Evolutionary conservation across 2,113 vertebrate genomes (phyloP).

Genomic region (Fukomys damarensis): DNA sequence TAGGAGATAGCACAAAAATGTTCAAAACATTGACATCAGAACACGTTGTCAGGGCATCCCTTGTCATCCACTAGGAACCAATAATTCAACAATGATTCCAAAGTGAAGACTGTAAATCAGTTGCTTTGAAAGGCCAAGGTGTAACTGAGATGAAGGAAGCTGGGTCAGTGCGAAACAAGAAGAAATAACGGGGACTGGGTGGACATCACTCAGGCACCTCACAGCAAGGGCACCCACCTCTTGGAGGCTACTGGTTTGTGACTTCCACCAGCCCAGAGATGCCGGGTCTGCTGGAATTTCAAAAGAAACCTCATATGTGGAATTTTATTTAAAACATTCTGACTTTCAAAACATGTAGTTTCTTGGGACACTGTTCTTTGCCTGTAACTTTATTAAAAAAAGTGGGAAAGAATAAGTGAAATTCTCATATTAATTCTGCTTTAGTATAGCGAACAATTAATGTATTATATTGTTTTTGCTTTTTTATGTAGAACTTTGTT

Average conservation of each 20-base stretch:
- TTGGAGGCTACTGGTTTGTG: neutral
- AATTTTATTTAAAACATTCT: neutral
- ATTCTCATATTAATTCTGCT: neutral
- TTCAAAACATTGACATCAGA: neutral
- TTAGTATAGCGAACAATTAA: neutral
- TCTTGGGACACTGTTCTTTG: neutral
- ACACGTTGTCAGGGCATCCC: neutral
- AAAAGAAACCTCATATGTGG: neutral
- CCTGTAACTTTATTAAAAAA: neutral
- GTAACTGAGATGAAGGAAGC: neutral
- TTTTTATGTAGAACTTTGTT: neutral
- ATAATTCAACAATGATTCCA: neutral
- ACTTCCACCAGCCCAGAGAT: neutral
- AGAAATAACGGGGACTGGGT: neutral
- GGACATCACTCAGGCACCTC: neutral
- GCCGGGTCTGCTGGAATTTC: neutral
- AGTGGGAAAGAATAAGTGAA: neutral
- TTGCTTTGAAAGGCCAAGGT: neutral
- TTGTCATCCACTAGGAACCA: neutral
- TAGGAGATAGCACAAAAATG: neutral
- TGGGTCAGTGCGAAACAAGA: neutral
- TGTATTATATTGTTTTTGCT: neutral
- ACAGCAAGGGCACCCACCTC: accelerated
- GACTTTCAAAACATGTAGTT: neutral
- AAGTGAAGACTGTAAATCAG: neutral